A percentile compares a stretch with the other conserved stretches of the same genome.
Evolutionary conservation across 2,888 invertebrate genomes (phyloP).

Genomic region (Agonopterix heracliana): DNA sequence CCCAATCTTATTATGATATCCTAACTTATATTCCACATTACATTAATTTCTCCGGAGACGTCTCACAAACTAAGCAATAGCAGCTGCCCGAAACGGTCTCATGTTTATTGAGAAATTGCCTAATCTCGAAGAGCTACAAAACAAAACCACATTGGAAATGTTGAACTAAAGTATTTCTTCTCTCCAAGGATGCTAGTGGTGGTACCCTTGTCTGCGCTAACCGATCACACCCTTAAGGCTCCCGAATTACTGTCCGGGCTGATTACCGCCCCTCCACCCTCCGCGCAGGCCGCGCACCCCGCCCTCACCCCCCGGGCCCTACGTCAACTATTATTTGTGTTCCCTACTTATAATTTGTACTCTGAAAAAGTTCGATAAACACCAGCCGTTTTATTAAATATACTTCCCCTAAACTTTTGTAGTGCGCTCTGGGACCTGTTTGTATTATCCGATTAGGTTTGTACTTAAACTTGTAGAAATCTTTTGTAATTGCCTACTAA

Average conservation of each 20-base stretch:
- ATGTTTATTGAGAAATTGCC: constrained; percentile 72
- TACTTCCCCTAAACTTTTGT: constrained; percentile 52
- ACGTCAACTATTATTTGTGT: constrained; percentile 73
- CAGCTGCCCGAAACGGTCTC: constrained; percentile 60
- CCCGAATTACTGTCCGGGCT: constrained; percentile 72
- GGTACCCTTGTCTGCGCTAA: constrained; percentile 71
- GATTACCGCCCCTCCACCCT: constrained; percentile 56
- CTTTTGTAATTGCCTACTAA: no score
- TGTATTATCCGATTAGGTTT: constrained; percentile 48
- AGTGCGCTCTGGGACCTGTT: constrained; percentile 53
- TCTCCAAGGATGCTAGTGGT: constrained; percentile 67
- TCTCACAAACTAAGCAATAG: constrained; percentile 63
- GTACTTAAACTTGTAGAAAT: constrained; percentile 25
- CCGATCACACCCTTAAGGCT: constrained; percentile 74
- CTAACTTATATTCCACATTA: constrained; percentile 66
- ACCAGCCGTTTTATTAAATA: constrained; percentile 66
- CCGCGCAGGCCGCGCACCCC: constrained; percentile 28
- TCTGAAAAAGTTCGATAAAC: constrained; percentile 66
- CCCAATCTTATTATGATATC: constrained; percentile 54
- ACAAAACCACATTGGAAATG: constrained; percentile 73
- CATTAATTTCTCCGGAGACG: constrained; percentile 72
- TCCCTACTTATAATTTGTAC: constrained; percentile 70
- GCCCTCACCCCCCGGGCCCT: constrained; percentile 42
- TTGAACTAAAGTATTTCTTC: constrained; percentile 74
- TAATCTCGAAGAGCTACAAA: constrained; percentile 74